Evolutionary conservation across 2,113 vertebrate genomes (phyloP).

Genomic region (rabbit (Oryctolagus cuniculus)): DNA sequence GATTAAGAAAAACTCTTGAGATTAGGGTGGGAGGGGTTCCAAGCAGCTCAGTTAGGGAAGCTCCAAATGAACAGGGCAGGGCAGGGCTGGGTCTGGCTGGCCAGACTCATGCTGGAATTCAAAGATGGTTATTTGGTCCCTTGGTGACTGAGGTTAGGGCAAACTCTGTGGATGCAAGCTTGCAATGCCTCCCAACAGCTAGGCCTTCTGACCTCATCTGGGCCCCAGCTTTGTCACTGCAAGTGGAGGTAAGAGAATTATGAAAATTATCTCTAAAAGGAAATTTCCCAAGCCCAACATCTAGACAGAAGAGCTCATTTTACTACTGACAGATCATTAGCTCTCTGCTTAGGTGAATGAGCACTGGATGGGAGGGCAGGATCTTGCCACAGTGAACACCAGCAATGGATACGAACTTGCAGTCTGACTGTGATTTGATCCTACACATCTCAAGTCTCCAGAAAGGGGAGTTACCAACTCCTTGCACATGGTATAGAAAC

Average conservation of each 20-base stretch:
- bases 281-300: background rate
- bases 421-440: background rate
- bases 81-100: background rate
- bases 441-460: background rate
- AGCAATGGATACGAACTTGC: background rate
- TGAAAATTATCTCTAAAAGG: background rate
- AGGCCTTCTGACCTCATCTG: background rate
- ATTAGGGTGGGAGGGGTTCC: background rate
- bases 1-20: background rate
- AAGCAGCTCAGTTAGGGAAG: no score
- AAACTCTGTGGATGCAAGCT: background rate
- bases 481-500: background rate
- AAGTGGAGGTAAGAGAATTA: background rate
- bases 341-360: background rate
- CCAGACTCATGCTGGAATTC: background rate
- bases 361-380: background rate
- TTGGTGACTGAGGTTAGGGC: background rate
- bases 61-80: no score
- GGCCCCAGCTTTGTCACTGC: background rate
- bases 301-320: background rate
- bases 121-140: background rate
- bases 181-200: background rate
- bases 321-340: background rate
- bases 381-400: background rate
- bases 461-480: background rate